Percentiles rank a stretch among this genome's conserved stretches.
Conservation (phyloP, 2,797 vertebrate species). For the Sebastes oblongus region DNA sequence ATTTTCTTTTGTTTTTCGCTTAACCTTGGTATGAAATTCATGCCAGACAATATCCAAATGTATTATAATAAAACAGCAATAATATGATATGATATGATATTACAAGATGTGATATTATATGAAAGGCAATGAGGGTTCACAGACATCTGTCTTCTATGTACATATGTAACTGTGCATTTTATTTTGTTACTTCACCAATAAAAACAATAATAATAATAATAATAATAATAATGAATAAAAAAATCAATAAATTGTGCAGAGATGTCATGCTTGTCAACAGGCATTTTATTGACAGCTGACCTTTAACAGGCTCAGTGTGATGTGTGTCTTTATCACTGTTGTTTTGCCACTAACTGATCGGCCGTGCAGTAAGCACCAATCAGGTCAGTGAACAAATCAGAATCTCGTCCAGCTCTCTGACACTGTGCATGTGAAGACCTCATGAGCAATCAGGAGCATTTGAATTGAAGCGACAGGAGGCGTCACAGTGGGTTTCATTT, state of each 20-base stretch:
- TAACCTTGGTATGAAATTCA: neutral
- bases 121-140: too few relatives aligned
- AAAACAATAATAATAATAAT: too few relatives aligned
- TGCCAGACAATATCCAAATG: neutral
- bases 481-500: constrained; percentile 24
- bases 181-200: too few relatives aligned
- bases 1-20: neutral
- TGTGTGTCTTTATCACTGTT: neutral
- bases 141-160: too few relatives aligned
- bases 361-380: neutral
- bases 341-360: constrained; percentile 4
- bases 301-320: constrained; percentile 1
- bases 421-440: neutral
- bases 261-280: neutral
- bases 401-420: neutral
- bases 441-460: neutral
- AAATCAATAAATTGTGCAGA: neutral
- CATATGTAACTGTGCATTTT: too few relatives aligned
- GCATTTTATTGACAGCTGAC: neutral
- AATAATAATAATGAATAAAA: too few relatives aligned
- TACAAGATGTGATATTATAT: too few relatives aligned
- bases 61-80: neutral
- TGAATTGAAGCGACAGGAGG: neutral
- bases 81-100: too few relatives aligned
- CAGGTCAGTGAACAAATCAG: constrained; percentile 4